Base-by-base conservation (phyloP, 2,113 vertebrate genomes). In the Loxodonta africana region DNA sequence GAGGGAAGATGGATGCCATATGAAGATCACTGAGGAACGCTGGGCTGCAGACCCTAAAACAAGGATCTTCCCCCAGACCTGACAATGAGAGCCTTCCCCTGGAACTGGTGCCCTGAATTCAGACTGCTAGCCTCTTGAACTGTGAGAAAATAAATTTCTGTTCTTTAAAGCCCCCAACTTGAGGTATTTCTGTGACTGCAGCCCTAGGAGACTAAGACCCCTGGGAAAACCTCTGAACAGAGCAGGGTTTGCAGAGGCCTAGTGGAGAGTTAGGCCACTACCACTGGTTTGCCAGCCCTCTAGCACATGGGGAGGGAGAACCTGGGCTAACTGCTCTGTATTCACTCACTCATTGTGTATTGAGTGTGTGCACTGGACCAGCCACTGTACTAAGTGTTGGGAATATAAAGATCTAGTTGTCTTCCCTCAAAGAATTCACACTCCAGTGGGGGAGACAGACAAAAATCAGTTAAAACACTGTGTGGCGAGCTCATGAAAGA, bases 231-330 rank as follows among this genome's bases (percentile, higher is more conserved):
- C 60, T 63, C 9, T 23, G 65, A 10, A 21, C 10, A 15, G 62
- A 46, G 15, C 10, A 28, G 57, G 46, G 25, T 7, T 87, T 76
- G 44, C 37, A 41, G 77, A 74, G 62, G 65, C 69, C 51, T 33
- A 2, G 37, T 2, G 4, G 46, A 44, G 28, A 81, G 51, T 11
- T 12, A 7, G 28, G 12, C 15, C 3, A 7, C 63, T 4, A 4
- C 8, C 17, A 33, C 21, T 37, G 83, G 77, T 26, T 60, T 15
- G 46, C 46, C 28, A 46, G 20, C 9, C 5, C 23, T 11, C 57
- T 0, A 15, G 90, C 65, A 11, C 4, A 0, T 0, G 0, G 71
- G 48, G 69, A 63, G 9, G 26, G 65, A 33, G 69, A 20, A 3
- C 18, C n/a, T 26, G 1, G 28, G 92, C 23, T 3, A 1, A 37